Percentiles rank a stretch among this genome's conserved stretches.
These are phyloP conservation scores for Pandemis heparana DNA, from an alignment of 2,888 invertebrate genomes.

Conservation along the genomic window DNA sequence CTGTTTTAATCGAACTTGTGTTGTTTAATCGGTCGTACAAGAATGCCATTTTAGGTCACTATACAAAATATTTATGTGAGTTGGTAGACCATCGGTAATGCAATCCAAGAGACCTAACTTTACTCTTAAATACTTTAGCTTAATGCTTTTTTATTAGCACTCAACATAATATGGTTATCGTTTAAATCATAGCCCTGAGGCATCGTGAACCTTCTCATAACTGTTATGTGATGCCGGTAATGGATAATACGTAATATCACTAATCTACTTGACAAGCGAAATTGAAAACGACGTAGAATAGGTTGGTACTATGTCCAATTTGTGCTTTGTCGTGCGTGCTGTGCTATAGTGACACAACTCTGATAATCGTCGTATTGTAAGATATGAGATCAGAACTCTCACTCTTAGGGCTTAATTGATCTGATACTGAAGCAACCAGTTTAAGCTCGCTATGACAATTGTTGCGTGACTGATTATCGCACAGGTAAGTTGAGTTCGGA, in stretches of 20 bases:
- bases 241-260: slow-evolving; percentile 75
- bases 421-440: slow-evolving; percentile 35
- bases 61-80: neutral
- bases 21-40: neutral
- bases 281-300: slow-evolving; percentile 59
- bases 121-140: neutral
- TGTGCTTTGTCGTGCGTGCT: slow-evolving; percentile 58
- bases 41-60: neutral
- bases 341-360: slow-evolving; percentile 73
- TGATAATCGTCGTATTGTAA: slow-evolving; percentile 69
- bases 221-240: slow-evolving; percentile 74
- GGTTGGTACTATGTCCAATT: slow-evolving; percentile 1
- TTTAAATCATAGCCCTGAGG: slow-evolving; percentile 64
- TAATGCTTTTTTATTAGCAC: slow-evolving; percentile 17
- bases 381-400: slow-evolving; percentile 70
- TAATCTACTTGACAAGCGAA: slow-evolving; percentile 71
- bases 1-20: slow-evolving; percentile 31
- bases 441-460: slow-evolving; percentile 38
- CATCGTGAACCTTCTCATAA: slow-evolving; percentile 67
- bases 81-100: neutral
- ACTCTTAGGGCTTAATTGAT: slow-evolving; percentile 67
- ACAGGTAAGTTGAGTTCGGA: slow-evolving; percentile 34
- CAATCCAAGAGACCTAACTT: neutral
- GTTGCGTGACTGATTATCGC: slow-evolving; percentile 36
- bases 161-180: slow-evolving; percentile 23